Conservation (phyloP, 2,888 invertebrate genomes). For the Trachelus stipa region DNA sequence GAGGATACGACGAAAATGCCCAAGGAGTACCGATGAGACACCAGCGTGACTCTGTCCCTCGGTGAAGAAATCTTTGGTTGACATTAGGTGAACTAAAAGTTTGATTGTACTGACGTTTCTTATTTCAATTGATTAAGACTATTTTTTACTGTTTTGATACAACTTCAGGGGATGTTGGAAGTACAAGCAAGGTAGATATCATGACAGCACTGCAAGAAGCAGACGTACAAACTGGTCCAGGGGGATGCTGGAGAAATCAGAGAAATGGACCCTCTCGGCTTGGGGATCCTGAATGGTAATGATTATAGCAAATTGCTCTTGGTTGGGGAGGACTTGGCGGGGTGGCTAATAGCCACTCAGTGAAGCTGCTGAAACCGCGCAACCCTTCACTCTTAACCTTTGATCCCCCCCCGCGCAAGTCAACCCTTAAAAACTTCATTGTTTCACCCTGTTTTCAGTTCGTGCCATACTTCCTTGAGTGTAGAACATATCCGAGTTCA, state of each 20-base stretch:
- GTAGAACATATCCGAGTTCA: background rate
- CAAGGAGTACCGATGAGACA: background rate
- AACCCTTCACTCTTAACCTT: slow-evolving; percentile 59
- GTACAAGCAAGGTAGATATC: background rate
- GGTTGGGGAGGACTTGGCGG: slow-evolving; percentile 45
- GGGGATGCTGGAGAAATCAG: slow-evolving; percentile 24
- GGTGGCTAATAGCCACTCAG: slow-evolving; percentile 64
- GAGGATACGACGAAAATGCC: background rate
- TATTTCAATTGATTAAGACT: background rate
- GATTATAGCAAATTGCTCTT: slow-evolving; percentile 62
- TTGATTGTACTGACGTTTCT: background rate
- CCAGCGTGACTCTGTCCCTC: background rate
- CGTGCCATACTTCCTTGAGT: slow-evolving; percentile 7
- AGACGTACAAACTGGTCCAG: background rate
- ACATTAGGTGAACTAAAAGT: background rate
- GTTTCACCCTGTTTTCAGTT: slow-evolving; percentile 49
- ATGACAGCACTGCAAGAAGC: background rate
- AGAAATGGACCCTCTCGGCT: slow-evolving; percentile 49
- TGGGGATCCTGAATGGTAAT: slow-evolving; percentile 59
- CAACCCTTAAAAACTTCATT: slow-evolving; percentile 58
- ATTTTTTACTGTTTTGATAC: background rate
- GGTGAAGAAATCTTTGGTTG: background rate
- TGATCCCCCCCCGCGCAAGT: slow-evolving; percentile 59
- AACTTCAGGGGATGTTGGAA: background rate
- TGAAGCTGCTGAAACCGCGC: slow-evolving; percentile 57